Evolutionary conservation across 1,140 invertebrate genomes (phyloP), one percentile per base, ranked within the genome.

Genomic region (Hyphantria cunea): DNA sequence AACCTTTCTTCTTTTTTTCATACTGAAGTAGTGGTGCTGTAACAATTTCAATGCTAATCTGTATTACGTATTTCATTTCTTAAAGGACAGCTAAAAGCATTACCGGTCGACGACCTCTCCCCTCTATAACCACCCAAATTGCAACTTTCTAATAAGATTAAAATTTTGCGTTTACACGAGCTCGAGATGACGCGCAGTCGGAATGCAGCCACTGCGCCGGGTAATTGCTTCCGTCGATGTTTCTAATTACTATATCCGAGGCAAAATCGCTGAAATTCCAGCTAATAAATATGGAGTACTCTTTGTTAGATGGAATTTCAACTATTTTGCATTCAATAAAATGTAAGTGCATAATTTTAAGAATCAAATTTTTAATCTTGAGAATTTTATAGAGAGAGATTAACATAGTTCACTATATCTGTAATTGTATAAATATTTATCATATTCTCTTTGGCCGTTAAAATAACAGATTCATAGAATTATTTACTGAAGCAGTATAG

Each of bases 71-170:
- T 74, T 78, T 60, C 64, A 69, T 31, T 72, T 75, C 83, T 80
- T 81, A 72, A 76, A 82, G 80, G 78, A 80, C 78, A 74, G 74
- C 70, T 71, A 64, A 73, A 64, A 84, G 78, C 72, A 79, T 78
- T 84, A 74, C 72, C 78, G 84, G 86, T 86, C 86, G 72, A 70
- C 71, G 84, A 73, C 84, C 86, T 66, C 44, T 39, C 55, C 55
- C 33, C 55, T 17, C 76, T 37, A 6, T 34, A 55, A 66, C 2
- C 5, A 75, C 73, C 78, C 82, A 69, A 89, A 89, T 87, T 84
- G 80, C 71, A 61, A 87, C 86, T 88, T 89, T 87, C 84, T 89
- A 89, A 89, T 82, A 78, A 78, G 76, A 84, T 77, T 87, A 82
- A 79, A 83, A 74, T 80, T 84, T n/a, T 75, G 72, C 71, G 62